Evolutionary conservation across 2,797 vertebrate genomes (phyloP).

Genomic region (Babyrousa celebensis): DNA sequence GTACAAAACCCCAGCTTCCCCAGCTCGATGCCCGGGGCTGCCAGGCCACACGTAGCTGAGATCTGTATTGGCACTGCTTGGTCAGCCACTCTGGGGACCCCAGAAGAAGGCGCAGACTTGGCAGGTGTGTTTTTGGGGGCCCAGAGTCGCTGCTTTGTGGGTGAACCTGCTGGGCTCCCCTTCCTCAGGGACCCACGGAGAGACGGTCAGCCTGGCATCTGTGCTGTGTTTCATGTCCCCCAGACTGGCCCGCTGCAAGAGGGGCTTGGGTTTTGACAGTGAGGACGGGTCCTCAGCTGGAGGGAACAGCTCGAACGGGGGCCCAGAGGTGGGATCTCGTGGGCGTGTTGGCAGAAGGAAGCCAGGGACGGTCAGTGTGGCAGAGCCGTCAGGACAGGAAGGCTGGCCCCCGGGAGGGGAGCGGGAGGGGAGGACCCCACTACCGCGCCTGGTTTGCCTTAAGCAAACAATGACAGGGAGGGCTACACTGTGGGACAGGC

Average conservation of each 20-base stretch:
- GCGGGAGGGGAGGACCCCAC: neutral
- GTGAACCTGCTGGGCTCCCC: rapidly evolving
- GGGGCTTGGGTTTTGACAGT: neutral
- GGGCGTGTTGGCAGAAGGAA: neutral
- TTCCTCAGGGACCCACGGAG: neutral
- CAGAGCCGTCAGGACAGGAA: neutral
- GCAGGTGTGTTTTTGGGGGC: too few relatives aligned
- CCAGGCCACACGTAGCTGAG: rapidly evolving
- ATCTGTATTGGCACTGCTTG: too few relatives aligned
- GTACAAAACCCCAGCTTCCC: neutral
- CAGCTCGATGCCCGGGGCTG: rapidly evolving
- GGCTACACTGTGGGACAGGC: neutral
- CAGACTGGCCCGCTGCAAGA: neutral
- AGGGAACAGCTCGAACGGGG: rapidly evolving
- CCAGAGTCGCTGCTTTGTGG: too few relatives aligned
- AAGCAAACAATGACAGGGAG: too few relatives aligned
- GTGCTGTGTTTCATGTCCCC: neutral
- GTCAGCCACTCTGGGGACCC: neutral
- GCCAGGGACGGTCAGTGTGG: rapidly evolving
- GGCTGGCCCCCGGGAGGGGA: neutral
- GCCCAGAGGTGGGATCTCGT: rapidly evolving
- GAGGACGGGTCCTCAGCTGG: neutral
- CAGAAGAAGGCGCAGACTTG: too few relatives aligned
- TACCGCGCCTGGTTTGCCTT: neutral
- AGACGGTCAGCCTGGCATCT: neutral